These are phyloP conservation scores for Shinisaurus crocodilurus DNA, from an alignment of 2,113 vertebrate species.

Conservation along the genomic window DNA sequence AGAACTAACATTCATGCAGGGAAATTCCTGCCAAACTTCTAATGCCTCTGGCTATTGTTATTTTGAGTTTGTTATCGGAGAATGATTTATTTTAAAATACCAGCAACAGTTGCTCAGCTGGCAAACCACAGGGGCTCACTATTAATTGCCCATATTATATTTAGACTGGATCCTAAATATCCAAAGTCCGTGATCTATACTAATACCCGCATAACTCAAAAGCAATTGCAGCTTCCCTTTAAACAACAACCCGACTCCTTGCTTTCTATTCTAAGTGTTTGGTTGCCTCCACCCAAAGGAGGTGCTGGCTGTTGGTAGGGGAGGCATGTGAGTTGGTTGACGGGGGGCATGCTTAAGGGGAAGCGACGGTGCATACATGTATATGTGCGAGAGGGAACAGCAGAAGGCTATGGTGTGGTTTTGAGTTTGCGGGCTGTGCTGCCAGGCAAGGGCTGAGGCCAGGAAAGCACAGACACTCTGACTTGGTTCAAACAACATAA, in stretches of 20 bases:
- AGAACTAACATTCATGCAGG: constrained; percentile 10
- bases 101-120: constrained; percentile 26
- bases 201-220: neutral
- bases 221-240: neutral
- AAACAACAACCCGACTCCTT: neutral
- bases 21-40: constrained; percentile 42
- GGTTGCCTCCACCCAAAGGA: neutral
- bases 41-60: constrained; percentile 38
- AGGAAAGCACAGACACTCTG: neutral
- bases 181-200: neutral
- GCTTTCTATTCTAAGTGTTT: constrained; percentile 15
- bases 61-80: constrained; percentile 6
- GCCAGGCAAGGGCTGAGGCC: neutral
- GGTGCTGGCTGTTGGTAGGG: neutral
- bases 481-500: neutral
- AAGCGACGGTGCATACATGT: neutral
- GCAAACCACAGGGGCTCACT: constrained; percentile 5
- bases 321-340: neutral
- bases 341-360: neutral
- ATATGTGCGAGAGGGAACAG: neutral
- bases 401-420: neutral
- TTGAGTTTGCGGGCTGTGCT: neutral
- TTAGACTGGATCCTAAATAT: neutral
- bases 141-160: constrained; percentile 1
- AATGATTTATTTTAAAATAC: constrained; percentile 38